These are phyloP conservation scores for Drosophila mayaguana DNA, from an alignment of 2,888 invertebrate species.

Conservation along the genomic window DNA sequence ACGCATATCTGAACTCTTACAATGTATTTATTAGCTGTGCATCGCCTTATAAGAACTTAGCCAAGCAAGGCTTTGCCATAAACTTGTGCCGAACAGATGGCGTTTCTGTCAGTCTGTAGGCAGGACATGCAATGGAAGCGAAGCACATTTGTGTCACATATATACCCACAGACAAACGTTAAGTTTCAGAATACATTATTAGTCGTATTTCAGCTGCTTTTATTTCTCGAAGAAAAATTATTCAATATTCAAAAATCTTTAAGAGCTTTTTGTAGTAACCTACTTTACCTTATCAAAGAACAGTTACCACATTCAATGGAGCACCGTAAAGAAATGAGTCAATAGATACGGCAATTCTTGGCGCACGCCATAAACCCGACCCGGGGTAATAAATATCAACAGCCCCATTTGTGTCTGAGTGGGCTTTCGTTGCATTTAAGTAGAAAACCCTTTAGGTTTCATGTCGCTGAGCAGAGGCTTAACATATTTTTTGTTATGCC, in stretches of 20 bases:
- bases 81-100: slow-evolving; percentile 48
- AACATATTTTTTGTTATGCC: slow-evolving; percentile 23
- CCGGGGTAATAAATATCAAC: slow-evolving; percentile 21
- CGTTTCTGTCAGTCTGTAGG: neutral
- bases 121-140: neutral
- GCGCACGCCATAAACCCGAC: neutral
- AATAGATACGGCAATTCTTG: slow-evolving; percentile 7
- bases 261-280: slow-evolving; percentile 12
- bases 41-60: slow-evolving; percentile 33
- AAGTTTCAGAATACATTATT: neutral
- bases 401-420: slow-evolving; percentile 2
- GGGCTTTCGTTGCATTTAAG: slow-evolving; percentile 22
- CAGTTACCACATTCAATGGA: slow-evolving; percentile 1
- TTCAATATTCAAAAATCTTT: neutral
- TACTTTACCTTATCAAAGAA: slow-evolving; percentile 17
- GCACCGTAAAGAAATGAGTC: slow-evolving; percentile 4
- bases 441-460: slow-evolving; percentile 53
- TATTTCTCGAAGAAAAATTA: neutral
- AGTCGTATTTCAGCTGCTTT: too few species aligned
- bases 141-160: neutral
- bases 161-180: neutral
- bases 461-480: slow-evolving; percentile 24
- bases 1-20: slow-evolving; percentile 10
- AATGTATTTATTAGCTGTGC: slow-evolving; percentile 31
- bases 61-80: slow-evolving; percentile 25